These are phyloP conservation scores for Aldabrachelys gigantea DNA, from an alignment of 2,113 vertebrate genomes.

Conservation along the genomic window DNA sequence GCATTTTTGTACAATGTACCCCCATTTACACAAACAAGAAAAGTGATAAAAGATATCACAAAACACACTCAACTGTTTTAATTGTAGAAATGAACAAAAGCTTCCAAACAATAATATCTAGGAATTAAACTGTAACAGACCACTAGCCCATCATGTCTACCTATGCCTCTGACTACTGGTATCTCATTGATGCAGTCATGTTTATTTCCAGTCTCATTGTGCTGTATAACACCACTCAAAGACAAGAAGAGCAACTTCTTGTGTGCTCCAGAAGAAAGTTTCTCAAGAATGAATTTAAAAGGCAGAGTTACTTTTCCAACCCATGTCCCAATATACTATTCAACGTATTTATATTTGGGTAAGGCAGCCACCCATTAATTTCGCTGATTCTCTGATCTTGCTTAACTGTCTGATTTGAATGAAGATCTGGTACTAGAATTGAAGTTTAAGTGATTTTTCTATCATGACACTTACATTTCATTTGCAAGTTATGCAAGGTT, in stretches of 20 bases:
- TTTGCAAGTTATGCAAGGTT: constrained; percentile 26
- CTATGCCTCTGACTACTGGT: background rate
- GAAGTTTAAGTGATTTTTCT: background rate
- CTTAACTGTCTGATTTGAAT: background rate
- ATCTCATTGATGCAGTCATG: background rate
- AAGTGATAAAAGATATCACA: background rate
- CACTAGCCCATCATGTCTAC: background rate
- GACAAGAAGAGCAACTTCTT: constrained; percentile 15
- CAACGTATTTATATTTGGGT: background rate
- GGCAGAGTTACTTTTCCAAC: background rate
- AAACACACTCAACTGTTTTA: background rate
- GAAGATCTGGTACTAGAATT: background rate
- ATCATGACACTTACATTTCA: background rate
- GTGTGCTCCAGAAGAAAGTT: background rate
- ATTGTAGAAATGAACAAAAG: background rate
- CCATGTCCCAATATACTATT: background rate
- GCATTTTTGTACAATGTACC: background rate
- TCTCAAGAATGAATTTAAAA: background rate
- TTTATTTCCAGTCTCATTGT: background rate
- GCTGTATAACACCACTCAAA: background rate
- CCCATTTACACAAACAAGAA: background rate
- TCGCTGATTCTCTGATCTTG: background rate
- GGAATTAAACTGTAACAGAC: constrained; percentile 25
- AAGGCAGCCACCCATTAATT: background rate
- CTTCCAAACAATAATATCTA: background rate